These are phyloP conservation scores for Cryptoblepharus egeriae DNA, from an alignment of 2,797 vertebrate genomes.

Conservation along the genomic window DNA sequence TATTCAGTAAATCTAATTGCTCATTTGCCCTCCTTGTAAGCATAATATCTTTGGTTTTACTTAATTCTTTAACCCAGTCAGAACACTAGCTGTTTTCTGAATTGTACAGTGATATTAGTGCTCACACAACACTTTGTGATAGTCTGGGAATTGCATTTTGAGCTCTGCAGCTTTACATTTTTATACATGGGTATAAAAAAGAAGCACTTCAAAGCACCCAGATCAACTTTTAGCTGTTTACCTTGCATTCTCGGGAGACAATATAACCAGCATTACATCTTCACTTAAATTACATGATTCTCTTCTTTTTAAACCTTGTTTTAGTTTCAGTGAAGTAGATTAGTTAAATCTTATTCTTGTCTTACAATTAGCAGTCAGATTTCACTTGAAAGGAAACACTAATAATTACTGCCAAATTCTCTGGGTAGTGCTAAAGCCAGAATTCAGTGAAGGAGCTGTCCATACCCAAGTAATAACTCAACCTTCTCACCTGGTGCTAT, in stretches of 20 bases:
- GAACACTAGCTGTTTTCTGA: neutral
- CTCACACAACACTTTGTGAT: neutral
- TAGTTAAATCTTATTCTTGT: neutral
- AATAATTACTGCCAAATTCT: neutral
- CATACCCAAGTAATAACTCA: neutral
- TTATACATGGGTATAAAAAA: no score
- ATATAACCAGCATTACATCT: neutral
- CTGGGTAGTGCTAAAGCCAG: neutral
- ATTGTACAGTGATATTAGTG: neutral
- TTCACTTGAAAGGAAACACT: neutral
- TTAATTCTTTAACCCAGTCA: neutral
- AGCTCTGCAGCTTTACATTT: neutral
- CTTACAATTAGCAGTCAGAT: neutral
- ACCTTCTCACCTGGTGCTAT: neutral
- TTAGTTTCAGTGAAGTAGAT: neutral
- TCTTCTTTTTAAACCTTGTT: neutral
- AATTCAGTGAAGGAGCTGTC: neutral
- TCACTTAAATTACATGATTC: neutral
- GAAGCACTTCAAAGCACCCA: neutral
- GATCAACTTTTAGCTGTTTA: neutral
- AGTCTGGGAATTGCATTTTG: neutral
- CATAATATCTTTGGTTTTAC: neutral
- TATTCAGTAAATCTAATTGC: neutral
- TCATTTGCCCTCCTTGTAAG: neutral
- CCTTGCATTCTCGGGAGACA: neutral